Evolutionary conservation across 2,888 invertebrate genomes (phyloP).

Genomic region (Lasius fuliginosus): DNA sequence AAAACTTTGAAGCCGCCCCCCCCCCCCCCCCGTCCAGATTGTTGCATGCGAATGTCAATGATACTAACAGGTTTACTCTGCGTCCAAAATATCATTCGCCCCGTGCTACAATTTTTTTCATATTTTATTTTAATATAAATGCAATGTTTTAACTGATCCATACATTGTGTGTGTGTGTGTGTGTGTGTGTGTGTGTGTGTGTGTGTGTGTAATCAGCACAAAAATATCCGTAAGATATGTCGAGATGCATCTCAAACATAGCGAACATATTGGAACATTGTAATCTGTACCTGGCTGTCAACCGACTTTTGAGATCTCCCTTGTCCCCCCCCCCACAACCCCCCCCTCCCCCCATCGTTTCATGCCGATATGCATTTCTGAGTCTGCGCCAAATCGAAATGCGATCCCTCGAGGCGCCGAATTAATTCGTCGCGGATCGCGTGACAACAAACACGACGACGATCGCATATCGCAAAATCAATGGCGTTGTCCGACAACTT

Average conservation of each 20-base stretch:
- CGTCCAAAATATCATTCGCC: background rate
- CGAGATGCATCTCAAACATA: background rate
- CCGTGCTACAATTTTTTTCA: background rate
- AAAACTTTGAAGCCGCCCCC: background rate
- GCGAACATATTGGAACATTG: background rate
- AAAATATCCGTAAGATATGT: background rate
- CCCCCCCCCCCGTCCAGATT: background rate
- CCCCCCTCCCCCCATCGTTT: too few species aligned
- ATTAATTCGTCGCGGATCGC: constrained; percentile 37
- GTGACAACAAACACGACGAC: constrained; percentile 30
- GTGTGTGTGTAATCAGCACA: background rate
- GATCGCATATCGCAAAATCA: constrained; percentile 47
- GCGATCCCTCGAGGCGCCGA: constrained; percentile 8
- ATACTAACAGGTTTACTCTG: background rate
- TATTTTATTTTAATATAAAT: background rate
- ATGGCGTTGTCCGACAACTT: constrained; percentile 40
- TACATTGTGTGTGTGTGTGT: too few species aligned
- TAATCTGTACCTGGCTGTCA: background rate
- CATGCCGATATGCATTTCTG: background rate
- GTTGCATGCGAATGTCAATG: background rate
- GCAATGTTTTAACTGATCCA: background rate
- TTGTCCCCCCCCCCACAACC: background rate
- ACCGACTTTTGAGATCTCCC: background rate
- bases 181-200: background rate
- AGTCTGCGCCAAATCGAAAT: background rate